Evolutionary conservation across 2,888 invertebrate genomes (phyloP).

Genomic region (Oscheius sp.): DNA sequence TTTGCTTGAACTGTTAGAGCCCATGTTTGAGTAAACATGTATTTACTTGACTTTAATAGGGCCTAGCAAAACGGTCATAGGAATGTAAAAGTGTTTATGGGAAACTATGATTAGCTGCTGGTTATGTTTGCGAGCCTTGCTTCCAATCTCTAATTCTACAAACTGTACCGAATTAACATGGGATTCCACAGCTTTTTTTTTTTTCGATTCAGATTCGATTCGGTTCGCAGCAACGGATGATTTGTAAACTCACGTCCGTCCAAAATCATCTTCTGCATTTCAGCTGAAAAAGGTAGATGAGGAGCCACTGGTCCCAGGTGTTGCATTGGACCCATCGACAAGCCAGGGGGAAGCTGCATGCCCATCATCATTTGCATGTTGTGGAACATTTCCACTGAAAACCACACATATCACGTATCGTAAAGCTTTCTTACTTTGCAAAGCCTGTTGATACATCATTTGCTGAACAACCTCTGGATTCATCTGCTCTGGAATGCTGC

Average conservation of each 20-base stretch:
- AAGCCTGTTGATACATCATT: conserved; percentile 30
- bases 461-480: conserved; percentile 16
- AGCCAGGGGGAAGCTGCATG: conserved; percentile 1
- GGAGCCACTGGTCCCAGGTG: conserved; percentile 27
- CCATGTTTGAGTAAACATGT: no score
- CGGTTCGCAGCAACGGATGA: no score
- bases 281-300: conserved; percentile 30
- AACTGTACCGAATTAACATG: no score
- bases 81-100: no score
- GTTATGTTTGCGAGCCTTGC: no score
- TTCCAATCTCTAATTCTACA: no score
- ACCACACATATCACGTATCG: neutral
- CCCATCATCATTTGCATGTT: conserved; percentile 32
- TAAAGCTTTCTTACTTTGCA: conserved; percentile 5
- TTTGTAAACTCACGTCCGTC: conserved; percentile 14
- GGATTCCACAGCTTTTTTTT: no score
- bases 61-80: no score
- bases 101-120: no score
- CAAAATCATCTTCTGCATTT: conserved; percentile 31
- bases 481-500: neutral
- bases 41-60: no score
- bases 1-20: no score
- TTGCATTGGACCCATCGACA: neutral
- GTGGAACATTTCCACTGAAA: conserved; percentile 14
- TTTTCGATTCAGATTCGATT: no score